Conservation (phyloP, 2,888 invertebrate species). For the Pollenia amentaria region DNA sequence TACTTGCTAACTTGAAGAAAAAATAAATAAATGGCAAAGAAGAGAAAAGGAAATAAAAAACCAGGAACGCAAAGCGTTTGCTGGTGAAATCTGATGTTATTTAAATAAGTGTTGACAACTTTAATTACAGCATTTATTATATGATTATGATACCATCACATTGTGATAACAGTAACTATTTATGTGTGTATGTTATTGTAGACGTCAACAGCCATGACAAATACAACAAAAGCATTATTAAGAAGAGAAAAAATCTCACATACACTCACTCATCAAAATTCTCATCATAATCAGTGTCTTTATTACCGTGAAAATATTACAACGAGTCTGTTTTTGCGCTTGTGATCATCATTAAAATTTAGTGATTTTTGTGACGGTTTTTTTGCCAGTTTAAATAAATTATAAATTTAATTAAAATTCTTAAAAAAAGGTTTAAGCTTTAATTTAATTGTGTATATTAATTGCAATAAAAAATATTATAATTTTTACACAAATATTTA, state of each 20-base stretch:
- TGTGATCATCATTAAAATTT: conserved; percentile 28
- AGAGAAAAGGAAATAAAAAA: neutral
- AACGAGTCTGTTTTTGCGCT: neutral
- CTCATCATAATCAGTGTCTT: conserved; percentile 8
- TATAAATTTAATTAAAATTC: conserved; percentile 8
- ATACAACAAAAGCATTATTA: neutral
- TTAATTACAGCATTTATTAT: conserved; percentile 67
- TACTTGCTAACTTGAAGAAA: neutral
- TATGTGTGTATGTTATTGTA: conserved; percentile 1
- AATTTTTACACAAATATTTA: neutral
- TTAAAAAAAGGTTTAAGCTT: conserved; percentile 44
- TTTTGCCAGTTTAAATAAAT: conserved; percentile 7
- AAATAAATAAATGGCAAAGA: neutral
- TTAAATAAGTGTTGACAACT: conserved; percentile 66
- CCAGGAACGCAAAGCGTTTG: conserved; percentile 23
- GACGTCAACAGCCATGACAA: conserved; percentile 7
- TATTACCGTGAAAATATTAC: neutral
- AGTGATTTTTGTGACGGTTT: conserved; percentile 13
- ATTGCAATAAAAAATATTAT: neutral
- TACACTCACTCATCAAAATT: neutral
- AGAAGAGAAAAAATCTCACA: too few relatives aligned
- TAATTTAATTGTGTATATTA: conserved; percentile 41
- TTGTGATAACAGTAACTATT: neutral
- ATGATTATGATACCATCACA: conserved; percentile 51
- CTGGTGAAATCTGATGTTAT: conserved; percentile 55